Evolutionary conservation across 2,113 vertebrate genomes (phyloP).

Genomic region (Ancistrus triradiatus): DNA sequence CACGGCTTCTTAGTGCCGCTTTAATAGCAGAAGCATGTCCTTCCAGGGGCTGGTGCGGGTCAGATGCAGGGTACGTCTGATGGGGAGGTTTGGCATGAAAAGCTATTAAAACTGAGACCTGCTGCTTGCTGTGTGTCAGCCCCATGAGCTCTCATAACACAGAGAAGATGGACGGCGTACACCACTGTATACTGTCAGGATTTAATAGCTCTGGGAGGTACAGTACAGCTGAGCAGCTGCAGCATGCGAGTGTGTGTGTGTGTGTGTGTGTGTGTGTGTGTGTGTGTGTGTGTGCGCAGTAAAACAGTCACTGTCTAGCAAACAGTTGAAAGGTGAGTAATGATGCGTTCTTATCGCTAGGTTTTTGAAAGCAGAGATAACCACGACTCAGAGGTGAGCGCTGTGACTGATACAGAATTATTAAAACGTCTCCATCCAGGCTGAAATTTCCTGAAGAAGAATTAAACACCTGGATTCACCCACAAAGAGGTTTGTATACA

Average conservation of each 20-base stretch:
- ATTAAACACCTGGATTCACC: not conserved
- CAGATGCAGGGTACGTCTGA: slow-evolving; percentile 4
- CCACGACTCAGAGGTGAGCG: not conserved
- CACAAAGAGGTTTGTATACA: no score
- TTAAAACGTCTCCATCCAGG: slow-evolving; percentile 13
- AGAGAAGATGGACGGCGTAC: slow-evolving; percentile 48
- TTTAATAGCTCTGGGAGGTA: slow-evolving; percentile 55
- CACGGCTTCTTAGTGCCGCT: no score
- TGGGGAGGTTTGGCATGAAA: slow-evolving; percentile 32
- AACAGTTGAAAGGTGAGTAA: slow-evolving; percentile 32
- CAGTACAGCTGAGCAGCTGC: slow-evolving; percentile 34
- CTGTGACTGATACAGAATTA: slow-evolving; percentile 16
- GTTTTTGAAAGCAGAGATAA: slow-evolving; percentile 34
- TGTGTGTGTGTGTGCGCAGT: not conserved
- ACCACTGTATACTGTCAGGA: slow-evolving; percentile 45
- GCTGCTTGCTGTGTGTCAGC: slow-evolving; percentile 17
- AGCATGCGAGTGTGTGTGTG: slow-evolving; percentile 30
- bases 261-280: slow-evolving; percentile 19
- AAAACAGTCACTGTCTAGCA: slow-evolving; percentile 29
- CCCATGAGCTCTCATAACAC: slow-evolving; percentile 38
- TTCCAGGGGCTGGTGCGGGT: slow-evolving; percentile 7
- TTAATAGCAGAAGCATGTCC: no score
- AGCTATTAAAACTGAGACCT: slow-evolving; percentile 44
- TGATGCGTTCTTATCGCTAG: slow-evolving; percentile 25
- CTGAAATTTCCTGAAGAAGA: no score